phyloP scores from a whole-genome alignment of 2,888 invertebrate genomes.

The Patella caerulea region DNA sequence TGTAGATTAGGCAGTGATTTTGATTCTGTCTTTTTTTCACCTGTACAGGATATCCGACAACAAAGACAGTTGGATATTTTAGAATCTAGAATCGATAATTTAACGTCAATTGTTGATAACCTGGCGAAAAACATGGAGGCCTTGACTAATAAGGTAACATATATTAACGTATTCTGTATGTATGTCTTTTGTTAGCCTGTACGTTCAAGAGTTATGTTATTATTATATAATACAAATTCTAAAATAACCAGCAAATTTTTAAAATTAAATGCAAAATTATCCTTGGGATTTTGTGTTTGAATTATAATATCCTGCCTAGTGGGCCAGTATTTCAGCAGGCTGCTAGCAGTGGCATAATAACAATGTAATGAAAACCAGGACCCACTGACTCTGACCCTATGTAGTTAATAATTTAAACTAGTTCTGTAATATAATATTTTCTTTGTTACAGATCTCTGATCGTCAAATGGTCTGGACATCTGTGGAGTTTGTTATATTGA shows the following conservation, averaged over 20 bases:
- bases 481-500: constrained; percentile 43
- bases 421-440: background rate
- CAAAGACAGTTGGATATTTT: constrained; percentile 49
- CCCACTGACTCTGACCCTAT: background rate
- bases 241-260: no score
- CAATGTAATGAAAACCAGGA: background rate
- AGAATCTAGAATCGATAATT: constrained; percentile 52
- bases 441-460: constrained; percentile 45
- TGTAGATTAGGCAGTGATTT: background rate
- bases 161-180: no score
- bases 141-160: constrained; percentile 48
- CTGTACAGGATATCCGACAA: constrained; percentile 49
- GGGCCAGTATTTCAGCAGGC: background rate
- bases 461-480: constrained; percentile 49
- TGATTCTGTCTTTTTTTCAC: background rate
- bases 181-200: no score
- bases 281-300: no score
- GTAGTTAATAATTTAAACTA: background rate
- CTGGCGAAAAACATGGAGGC: constrained; percentile 45
- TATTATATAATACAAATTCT: no score
- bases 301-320: no score
- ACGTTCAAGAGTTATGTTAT: no score
- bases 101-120: constrained; percentile 46
- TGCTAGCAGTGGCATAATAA: background rate
- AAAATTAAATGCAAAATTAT: no score